Percentiles rank a stretch among this genome's conserved stretches.
Evolutionary conservation across 1,140 invertebrate genomes (phyloP).

Genomic region (Aplysia californica): DNA sequence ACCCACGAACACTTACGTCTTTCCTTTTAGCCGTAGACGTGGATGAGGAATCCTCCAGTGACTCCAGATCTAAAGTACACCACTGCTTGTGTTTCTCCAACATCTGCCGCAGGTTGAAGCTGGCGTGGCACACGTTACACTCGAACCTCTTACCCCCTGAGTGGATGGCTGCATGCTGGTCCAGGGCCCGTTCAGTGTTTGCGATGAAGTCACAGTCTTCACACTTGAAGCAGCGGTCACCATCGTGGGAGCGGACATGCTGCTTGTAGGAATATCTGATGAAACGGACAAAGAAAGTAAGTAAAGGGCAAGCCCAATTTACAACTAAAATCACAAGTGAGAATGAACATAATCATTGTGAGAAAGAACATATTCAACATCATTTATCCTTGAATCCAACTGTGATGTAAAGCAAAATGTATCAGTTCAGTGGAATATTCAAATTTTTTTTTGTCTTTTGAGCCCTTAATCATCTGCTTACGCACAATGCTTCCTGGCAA

Average conservation of each 20-base stretch:
- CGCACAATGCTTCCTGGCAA: no score
- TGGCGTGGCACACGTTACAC: slow-evolving; percentile 70
- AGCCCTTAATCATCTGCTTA: no score
- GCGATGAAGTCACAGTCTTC: slow-evolving; percentile 93
- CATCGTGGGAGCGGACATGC: slow-evolving; percentile 91
- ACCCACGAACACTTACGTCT: slow-evolving; percentile 1
- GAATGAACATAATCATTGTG: no score
- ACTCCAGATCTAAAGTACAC: neutral
- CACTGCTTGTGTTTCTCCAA: slow-evolving; percentile 83
- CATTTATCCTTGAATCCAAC: neutral
- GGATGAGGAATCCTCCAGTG: neutral
- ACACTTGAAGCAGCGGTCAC: slow-evolving; percentile 97
- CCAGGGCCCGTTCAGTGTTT: slow-evolving; percentile 90
- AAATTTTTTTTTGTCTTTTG: no score
- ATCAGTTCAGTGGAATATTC: no score
- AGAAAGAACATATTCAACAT: neutral
- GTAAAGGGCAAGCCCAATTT: neutral
- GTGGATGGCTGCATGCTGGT: slow-evolving; percentile 96
- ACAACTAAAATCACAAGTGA: neutral
- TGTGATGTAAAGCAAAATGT: no score
- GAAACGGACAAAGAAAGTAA: neutral
- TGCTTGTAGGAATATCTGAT: slow-evolving; percentile 72
- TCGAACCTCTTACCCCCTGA: slow-evolving; percentile 61
- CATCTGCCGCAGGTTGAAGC: slow-evolving; percentile 91
- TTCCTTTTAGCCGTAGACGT: neutral